A percentile compares a stretch with the other conserved stretches of the same genome.
Evolutionary conservation across 2,113 vertebrate species (phyloP).

Genomic region (Gymnobelideus leadbeateri): DNA sequence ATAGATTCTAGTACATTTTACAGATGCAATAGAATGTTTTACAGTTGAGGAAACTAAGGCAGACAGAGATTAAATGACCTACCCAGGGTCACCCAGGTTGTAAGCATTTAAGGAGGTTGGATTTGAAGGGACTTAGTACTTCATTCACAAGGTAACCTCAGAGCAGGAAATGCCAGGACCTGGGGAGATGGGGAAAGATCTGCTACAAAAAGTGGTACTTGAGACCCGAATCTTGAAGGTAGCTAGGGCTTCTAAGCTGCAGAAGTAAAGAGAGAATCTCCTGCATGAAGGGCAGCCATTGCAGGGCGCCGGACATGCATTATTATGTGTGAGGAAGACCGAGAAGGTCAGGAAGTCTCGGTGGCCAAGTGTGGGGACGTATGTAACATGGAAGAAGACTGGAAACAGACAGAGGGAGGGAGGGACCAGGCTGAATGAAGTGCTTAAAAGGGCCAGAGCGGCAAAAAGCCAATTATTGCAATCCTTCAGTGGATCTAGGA

Average conservation of each 20-base stretch:
- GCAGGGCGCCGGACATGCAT: too few species aligned
- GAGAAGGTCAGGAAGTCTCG: neutral
- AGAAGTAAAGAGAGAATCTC: neutral
- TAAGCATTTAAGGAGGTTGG: neutral
- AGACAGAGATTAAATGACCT: neutral
- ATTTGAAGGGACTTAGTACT: neutral
- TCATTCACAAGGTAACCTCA: neutral
- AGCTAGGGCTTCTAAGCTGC: neutral
- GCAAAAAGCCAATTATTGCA: too few species aligned
- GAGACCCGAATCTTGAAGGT: neutral
- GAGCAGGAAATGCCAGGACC: neutral
- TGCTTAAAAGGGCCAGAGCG: too few species aligned
- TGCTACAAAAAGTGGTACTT: neutral
- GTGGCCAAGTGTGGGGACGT: too few species aligned
- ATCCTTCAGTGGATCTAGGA: too few species aligned
- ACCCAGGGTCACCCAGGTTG: neutral
- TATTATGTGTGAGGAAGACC: too few species aligned
- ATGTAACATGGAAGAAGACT: neutral
- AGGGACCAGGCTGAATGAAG: neutral
- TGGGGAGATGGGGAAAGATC: neutral
- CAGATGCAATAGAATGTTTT: neutral
- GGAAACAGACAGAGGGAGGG: too few species aligned
- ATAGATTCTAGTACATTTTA: neutral
- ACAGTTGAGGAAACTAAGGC: neutral
- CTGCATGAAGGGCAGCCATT: neutral